Conservation (phyloP, 2,113 vertebrate genomes). For the Apeltes quadracus region DNA sequence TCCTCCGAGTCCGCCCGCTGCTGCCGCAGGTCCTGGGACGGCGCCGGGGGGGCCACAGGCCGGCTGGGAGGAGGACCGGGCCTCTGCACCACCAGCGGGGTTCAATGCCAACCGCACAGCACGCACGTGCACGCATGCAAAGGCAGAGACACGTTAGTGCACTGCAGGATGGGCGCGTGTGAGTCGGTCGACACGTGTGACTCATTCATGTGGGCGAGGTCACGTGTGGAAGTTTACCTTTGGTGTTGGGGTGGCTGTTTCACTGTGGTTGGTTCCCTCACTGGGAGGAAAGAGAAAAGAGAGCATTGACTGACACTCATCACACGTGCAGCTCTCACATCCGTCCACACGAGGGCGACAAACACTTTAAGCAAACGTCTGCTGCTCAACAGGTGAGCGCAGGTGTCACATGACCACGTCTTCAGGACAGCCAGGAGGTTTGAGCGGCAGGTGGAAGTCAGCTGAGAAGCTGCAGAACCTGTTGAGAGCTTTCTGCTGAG, state of each 20-base stretch:
- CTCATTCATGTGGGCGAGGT: background rate
- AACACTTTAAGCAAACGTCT: background rate
- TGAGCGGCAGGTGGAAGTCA: background rate
- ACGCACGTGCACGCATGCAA: slow-evolving; percentile 47
- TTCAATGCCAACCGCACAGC: slow-evolving; percentile 21
- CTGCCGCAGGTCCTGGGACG: slow-evolving; percentile 87
- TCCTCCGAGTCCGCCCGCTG: slow-evolving; percentile 85
- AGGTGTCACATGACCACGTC: background rate
- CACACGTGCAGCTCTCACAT: slow-evolving; percentile 28
- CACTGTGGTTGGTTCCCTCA: slow-evolving; percentile 86
- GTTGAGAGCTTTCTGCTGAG: too few species aligned
- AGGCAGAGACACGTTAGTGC: slow-evolving; percentile 21
- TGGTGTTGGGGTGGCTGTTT: slow-evolving; percentile 78
- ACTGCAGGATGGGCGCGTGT: background rate
- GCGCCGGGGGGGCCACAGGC: slow-evolving; percentile 88
- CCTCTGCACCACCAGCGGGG: slow-evolving; percentile 75
- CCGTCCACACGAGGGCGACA: slow-evolving; percentile 43
- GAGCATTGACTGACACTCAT: too few species aligned
- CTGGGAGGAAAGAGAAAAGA: slow-evolving; percentile 66
- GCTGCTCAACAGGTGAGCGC: background rate
- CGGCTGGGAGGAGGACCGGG: slow-evolving; percentile 86
- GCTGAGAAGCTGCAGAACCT: background rate
- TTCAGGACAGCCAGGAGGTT: background rate
- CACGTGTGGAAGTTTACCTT: slow-evolving; percentile 82
- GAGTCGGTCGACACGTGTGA: too few species aligned